Evolutionary conservation across 2,797 vertebrate species (phyloP).

Genomic region (Microchirus variegatus): DNA sequence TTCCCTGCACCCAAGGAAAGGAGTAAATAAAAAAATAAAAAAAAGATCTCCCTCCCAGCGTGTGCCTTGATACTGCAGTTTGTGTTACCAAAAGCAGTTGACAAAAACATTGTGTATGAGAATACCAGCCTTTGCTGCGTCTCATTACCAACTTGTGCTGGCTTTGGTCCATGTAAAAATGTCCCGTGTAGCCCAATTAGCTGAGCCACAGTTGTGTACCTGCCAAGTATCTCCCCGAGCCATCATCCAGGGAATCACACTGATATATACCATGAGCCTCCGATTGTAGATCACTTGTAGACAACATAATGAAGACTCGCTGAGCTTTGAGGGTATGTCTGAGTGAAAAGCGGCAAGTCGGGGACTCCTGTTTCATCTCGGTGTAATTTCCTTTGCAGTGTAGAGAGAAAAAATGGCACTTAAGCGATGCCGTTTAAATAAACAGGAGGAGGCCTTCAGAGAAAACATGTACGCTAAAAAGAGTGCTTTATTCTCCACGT

Average conservation of each 20-base stretch:
- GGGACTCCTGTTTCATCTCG: slow-evolving; percentile 21
- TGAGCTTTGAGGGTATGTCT: slow-evolving; percentile 29
- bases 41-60: slow-evolving; percentile 10
- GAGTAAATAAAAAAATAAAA: slow-evolving; percentile 22
- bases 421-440: slow-evolving; percentile 9
- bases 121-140: slow-evolving; percentile 44
- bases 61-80: slow-evolving; percentile 40
- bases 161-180: slow-evolving; percentile 60
- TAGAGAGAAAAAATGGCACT: neutral
- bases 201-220: slow-evolving; percentile 64
- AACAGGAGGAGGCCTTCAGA: slow-evolving; percentile 11
- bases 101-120: slow-evolving; percentile 42
- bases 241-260: slow-evolving; percentile 46
- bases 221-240: slow-evolving; percentile 56
- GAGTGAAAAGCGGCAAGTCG: slow-evolving; percentile 38
- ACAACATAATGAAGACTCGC: slow-evolving; percentile 54
- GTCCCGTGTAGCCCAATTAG: slow-evolving; percentile 74
- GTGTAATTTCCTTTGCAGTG: slow-evolving; percentile 10
- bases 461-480: slow-evolving; percentile 6
- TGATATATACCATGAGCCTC: slow-evolving; percentile 43
- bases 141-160: slow-evolving; percentile 64
- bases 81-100: slow-evolving; percentile 53
- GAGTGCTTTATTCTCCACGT: neutral
- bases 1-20: slow-evolving; percentile 18
- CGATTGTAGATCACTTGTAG: slow-evolving; percentile 24